Percentiles rank a stretch among this genome's conserved stretches.
These are phyloP conservation scores for Oryzias curvinotus DNA, from an alignment of 2,113 vertebrate genomes.

Conservation along the genomic window DNA sequence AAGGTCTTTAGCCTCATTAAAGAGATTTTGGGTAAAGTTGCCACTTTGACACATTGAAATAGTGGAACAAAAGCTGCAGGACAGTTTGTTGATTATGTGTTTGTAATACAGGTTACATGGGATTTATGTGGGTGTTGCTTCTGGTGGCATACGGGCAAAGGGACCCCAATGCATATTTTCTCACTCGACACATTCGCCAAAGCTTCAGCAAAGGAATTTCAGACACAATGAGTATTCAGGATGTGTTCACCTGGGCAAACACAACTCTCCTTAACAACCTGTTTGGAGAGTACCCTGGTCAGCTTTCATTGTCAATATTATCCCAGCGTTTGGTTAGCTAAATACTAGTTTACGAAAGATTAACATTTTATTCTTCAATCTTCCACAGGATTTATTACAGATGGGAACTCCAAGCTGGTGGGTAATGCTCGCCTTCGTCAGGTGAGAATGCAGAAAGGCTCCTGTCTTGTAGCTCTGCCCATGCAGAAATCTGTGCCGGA, in stretches of 20 bases:
- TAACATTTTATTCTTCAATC: not conserved
- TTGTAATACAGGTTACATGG: conserved; percentile 82
- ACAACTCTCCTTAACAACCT: conserved; percentile 84
- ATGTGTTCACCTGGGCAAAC: conserved; percentile 90
- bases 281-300: conserved; percentile 86
- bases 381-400: conserved; percentile 89
- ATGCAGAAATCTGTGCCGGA: conserved; percentile 67
- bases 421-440: conserved; percentile 89
- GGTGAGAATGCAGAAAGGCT: conserved; percentile 83
- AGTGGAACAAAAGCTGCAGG: not conserved
- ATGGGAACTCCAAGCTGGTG: conserved; percentile 92
- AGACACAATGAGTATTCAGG: conserved; percentile 77
- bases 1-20: conserved; percentile 87
- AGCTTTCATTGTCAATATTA: not conserved
- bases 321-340: not conserved
- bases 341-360: not conserved
- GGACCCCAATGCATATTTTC: conserved; percentile 88
- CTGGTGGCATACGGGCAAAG: conserved; percentile 91
- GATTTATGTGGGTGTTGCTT: conserved; percentile 93
- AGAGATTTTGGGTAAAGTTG: conserved; percentile 86
- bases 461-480: conserved; percentile 73
- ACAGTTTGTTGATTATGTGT: conserved; percentile 18
- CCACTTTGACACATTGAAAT: not conserved
- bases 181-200: conserved; percentile 86
- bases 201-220: conserved; percentile 85